Evolutionary conservation across 2,113 vertebrate genomes (phyloP), one percentile per base, ranked within the genome.

Genomic region (Caranx melampygus): DNA sequence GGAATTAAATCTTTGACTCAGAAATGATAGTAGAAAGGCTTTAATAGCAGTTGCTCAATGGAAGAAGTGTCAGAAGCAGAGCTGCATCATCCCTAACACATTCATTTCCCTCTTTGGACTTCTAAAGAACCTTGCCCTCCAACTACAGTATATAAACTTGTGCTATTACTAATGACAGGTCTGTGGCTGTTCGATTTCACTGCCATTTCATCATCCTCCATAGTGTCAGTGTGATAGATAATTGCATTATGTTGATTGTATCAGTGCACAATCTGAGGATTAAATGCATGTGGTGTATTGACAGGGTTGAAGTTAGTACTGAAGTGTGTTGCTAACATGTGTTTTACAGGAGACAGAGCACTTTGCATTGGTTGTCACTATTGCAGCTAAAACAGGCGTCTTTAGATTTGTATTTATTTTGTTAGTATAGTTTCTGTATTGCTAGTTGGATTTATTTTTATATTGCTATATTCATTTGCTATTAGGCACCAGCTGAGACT

Each of bases 1-100:
- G n/a, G 52, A 82, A 85, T 89, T 62, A 64, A 75, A 82, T 73
- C 54, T 72, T 70, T 67, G 42, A 64, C 68, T 84, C 71, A 57
- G 37, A 59, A 82, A 52, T 62, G 65, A 54, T 80, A 80, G 62
- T 14, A 0, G 68, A 81, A 80, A 71, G 20, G 54, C 21, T 86
- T 88, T 83, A 82, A 83, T 58, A 20, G 67, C 49, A 78, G 75
- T 67, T 81, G 57, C 68, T 83, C 52, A 78, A 40, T 54, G 42
- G 59, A 76, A 59, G 54, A 70, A 67, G 59, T 80, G 73, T 83
- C 72, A 73, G 51, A 85, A 73, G 33, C 60, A 31, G 18, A 80
- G 33, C 49, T 40, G 65, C 66, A 70, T 78, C 78, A 85, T 85
- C 58, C 72, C 31, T 69, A 47, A 21, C 35, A 70, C 66, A 60